Percentiles rank a stretch among this genome's conserved stretches.
These are phyloP conservation scores for Chirona hameri DNA, from an alignment of 2,888 invertebrate genomes.

Conservation along the genomic window DNA sequence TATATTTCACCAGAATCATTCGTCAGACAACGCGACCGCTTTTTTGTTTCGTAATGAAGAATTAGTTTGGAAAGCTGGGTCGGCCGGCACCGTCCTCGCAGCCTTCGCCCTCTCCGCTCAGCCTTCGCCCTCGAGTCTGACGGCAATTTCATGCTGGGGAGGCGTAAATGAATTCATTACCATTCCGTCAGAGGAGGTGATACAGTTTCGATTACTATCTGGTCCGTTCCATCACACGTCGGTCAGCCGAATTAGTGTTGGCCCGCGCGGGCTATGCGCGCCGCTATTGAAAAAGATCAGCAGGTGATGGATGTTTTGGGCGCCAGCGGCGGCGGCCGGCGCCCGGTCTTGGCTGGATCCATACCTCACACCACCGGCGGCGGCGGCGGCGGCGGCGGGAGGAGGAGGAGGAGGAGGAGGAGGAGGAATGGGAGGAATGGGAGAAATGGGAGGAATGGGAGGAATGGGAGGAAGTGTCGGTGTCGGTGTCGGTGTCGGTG, in stretches of 20 bases:
- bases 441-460: no score
- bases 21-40: neutral
- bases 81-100: neutral
- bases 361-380: neutral
- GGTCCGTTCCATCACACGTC: neutral
- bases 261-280: neutral
- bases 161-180: conserved; percentile 27
- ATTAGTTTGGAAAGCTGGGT: neutral
- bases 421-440: no score
- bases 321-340: neutral
- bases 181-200: neutral
- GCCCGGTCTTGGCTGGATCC: neutral
- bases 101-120: neutral
- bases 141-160: neutral
- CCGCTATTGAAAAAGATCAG: conserved; percentile 27
- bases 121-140: neutral
- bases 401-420: no score
- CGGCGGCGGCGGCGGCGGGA: neutral
- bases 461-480: no score
- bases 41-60: conserved; percentile 28
- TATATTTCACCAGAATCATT: conserved; percentile 1
- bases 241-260: neutral
- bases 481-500: no score
- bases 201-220: conserved; percentile 26
- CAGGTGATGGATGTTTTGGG: neutral